phyloP scores from a whole-genome alignment of 2,888 invertebrate species.

The Apocheima hispidaria region DNA sequence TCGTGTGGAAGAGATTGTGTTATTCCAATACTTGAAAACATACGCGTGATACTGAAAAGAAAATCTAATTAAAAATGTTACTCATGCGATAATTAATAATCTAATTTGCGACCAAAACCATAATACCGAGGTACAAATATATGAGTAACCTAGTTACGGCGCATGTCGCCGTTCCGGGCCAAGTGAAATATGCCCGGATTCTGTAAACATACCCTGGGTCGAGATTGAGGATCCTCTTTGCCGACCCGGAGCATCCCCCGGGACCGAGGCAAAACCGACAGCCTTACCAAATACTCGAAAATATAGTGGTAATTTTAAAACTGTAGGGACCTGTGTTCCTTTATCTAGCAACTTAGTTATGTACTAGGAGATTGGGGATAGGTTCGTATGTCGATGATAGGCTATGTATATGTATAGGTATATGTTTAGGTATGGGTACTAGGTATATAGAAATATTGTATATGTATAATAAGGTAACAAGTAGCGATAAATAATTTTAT shows the following conservation, averaged over 20 bases:
- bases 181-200: constrained; percentile 38
- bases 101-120: constrained; percentile 11
- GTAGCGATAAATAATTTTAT: too few species aligned
- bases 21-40: neutral
- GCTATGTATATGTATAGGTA: too few species aligned
- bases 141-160: constrained; percentile 21
- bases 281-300: constrained; percentile 20
- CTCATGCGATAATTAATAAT: constrained; percentile 7
- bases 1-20: too few species aligned
- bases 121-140: constrained; percentile 30
- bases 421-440: too few species aligned
- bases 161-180: constrained; percentile 13
- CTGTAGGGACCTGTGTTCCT: neutral
- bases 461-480: too few species aligned
- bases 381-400: neutral
- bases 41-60: neutral
- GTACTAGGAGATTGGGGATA: neutral
- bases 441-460: too few species aligned
- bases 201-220: constrained; percentile 32
- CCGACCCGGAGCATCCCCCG: constrained; percentile 27
- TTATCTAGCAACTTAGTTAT: neutral
- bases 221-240: constrained; percentile 31
- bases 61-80: constrained; percentile 2
- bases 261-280: constrained; percentile 25
- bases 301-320: constrained; percentile 30